Evolutionary conservation across 2,888 invertebrate species (phyloP), one percentile per base, ranked within the genome.

Genomic region (Scaptomyza cyrtandrae): DNA sequence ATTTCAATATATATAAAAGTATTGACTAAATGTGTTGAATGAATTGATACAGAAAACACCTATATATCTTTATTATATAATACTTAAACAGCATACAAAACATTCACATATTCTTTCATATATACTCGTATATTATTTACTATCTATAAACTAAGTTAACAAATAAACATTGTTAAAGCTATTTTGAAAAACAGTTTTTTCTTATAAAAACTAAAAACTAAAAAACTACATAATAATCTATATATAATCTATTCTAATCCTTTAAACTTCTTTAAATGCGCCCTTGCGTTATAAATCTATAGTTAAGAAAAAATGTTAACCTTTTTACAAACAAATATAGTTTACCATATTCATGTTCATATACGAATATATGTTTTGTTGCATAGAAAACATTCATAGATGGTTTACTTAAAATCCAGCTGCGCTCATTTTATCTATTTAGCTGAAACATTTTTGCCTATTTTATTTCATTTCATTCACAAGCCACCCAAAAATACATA

Each of bases 361-460:
- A 24, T 24, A 24, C 5, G 3, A 4, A 24, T 24, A 24, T 24
- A 24, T 24, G 24, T 24, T 24, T 29, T 29, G 29, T 29, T 29
- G 29, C 5, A 1, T 24, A 5, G 29, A 7, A 39, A 6, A 13
- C 10, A 37, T 14, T 14, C 14, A 39, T 14, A 39, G 14, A 39
- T 14, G 14, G 11, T 39, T 39, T 39, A 31, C 31, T 54, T 43
- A 49, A 70, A 63, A 45, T 71, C 45, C 76, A 75, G 76, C 62
- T 75, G 76, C 33, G 63, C 68, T 71, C 60, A 60, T 75, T 67
- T 71, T 76, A 76, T 75, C 76, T 72, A 61, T 75, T 75, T 76
- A 61, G 63, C 64, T 57, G 44, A 61, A 75, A 39, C 46, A 61
- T 68, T 75, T 76, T 61, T 72, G 72, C 71, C 68, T 69, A 76